phyloP scores from a whole-genome alignment of 2,888 invertebrate species.

The Pachliopta kotzebuea region DNA sequence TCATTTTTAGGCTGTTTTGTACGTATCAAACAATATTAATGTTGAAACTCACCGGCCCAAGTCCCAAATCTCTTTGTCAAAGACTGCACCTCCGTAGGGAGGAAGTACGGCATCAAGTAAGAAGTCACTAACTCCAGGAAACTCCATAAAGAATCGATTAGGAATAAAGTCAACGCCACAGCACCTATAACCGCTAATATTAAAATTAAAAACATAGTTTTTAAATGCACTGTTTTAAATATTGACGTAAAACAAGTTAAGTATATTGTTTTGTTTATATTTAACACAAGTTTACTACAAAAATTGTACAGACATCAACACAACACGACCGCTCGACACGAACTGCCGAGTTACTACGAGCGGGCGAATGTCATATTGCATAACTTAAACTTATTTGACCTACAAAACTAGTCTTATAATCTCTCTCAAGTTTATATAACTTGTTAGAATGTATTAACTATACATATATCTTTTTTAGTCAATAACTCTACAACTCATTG shows the following conservation, averaged over 20 bases:
- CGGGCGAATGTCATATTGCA: slow-evolving; percentile 34
- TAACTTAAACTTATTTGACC: slow-evolving; percentile 36
- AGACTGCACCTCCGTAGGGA: slow-evolving; percentile 81
- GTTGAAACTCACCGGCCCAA: slow-evolving; percentile 89
- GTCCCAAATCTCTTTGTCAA: slow-evolving; percentile 86
- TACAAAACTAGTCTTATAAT: slow-evolving; percentile 34
- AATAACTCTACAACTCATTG: no score
- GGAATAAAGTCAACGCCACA: slow-evolving; percentile 65
- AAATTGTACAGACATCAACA: slow-evolving; percentile 35
- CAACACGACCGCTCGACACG: slow-evolving; percentile 39
- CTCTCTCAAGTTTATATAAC: not conserved
- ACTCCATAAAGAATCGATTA: slow-evolving; percentile 83
- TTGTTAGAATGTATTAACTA: not conserved
- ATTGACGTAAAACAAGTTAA: not conserved
- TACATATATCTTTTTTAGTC: no score
- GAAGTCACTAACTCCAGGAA: slow-evolving; percentile 80
- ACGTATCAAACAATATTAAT: slow-evolving; percentile 7
- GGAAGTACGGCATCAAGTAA: slow-evolving; percentile 83
- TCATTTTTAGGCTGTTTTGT: no score
- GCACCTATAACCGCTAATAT: slow-evolving; percentile 75
- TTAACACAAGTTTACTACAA: slow-evolving; percentile 10
- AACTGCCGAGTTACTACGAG: slow-evolving; percentile 38
- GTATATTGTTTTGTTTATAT: not conserved
- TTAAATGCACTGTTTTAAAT: slow-evolving; percentile 18
- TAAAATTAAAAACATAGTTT: slow-evolving; percentile 40